Percentiles rank a stretch among this genome's conserved stretches.
These are phyloP conservation scores for Sarcophaga bullata DNA, from an alignment of 1,140 invertebrate species.

Conservation along the genomic window DNA sequence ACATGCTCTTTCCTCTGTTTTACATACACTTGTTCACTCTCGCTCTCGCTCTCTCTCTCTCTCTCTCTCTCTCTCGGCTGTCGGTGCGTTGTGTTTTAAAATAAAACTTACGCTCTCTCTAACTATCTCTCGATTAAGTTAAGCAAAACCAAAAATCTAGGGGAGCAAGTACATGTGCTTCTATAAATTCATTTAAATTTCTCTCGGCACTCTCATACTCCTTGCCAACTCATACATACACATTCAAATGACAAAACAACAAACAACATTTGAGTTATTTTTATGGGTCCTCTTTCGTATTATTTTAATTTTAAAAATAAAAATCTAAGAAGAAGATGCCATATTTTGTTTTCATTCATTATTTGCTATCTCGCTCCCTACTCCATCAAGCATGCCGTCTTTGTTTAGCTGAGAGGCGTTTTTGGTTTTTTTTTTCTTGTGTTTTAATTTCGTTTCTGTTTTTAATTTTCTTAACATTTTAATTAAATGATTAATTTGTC, in stretches of 20 bases:
- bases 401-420: neutral
- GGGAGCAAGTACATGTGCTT: no score
- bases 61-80: neutral
- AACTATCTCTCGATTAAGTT: no score
- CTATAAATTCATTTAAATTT: no score
- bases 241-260: constrained; percentile 18
- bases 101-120: no score
- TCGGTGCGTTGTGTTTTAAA: neutral
- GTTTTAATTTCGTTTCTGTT: neutral
- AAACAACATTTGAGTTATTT: neutral
- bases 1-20: no score
- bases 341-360: constrained; percentile 20
- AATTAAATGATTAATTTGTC: constrained; percentile 41
- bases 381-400: neutral
- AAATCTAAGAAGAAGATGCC: constrained; percentile 27
- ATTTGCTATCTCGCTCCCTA: constrained; percentile 12
- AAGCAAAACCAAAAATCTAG: no score
- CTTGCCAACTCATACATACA: neutral
- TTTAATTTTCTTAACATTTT: constrained; percentile 30
- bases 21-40: neutral
- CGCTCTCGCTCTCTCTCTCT: neutral
- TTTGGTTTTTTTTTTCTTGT: constrained; percentile 7
- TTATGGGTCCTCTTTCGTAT: neutral
- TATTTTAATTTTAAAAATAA: constrained; percentile 37
- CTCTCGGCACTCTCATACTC: neutral